Percentiles rank a stretch among this genome's conserved stretches.
phyloP scores from a whole-genome alignment of 2,113 vertebrate genomes.

The Aegotheles bennettii region DNA sequence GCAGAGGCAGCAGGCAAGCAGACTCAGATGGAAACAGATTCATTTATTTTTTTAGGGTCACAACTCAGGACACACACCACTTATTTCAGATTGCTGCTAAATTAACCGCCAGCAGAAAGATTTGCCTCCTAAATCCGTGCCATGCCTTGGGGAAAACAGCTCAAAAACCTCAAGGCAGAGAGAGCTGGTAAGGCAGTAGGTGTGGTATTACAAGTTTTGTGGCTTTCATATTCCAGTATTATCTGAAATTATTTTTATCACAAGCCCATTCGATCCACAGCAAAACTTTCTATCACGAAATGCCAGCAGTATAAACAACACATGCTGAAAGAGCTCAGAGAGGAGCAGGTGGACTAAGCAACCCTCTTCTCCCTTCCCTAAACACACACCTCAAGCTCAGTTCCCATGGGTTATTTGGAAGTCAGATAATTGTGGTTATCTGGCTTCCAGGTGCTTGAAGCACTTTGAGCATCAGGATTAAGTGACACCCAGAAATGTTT shows the following conservation, averaged over 20 bases:
- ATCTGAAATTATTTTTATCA: neutral
- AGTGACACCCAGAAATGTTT: neutral
- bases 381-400: accelerated
- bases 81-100: neutral
- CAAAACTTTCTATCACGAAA: neutral
- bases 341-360: neutral
- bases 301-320: neutral
- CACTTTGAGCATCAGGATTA: neutral
- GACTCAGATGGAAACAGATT: neutral
- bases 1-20: neutral
- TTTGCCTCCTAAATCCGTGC: neutral
- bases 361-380: neutral
- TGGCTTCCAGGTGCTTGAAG: neutral
- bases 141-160: neutral
- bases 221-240: neutral
- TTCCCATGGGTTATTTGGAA: neutral
- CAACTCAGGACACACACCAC: neutral
- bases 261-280: neutral
- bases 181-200: neutral
- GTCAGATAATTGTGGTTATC: neutral
- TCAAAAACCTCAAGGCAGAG: neutral
- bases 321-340: neutral
- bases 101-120: neutral
- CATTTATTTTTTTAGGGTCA: neutral
- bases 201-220: neutral